Evolutionary conservation across 2,888 invertebrate genomes (phyloP), one percentile per base, ranked within the genome.

Genomic region (Torymus tubicola): DNA sequence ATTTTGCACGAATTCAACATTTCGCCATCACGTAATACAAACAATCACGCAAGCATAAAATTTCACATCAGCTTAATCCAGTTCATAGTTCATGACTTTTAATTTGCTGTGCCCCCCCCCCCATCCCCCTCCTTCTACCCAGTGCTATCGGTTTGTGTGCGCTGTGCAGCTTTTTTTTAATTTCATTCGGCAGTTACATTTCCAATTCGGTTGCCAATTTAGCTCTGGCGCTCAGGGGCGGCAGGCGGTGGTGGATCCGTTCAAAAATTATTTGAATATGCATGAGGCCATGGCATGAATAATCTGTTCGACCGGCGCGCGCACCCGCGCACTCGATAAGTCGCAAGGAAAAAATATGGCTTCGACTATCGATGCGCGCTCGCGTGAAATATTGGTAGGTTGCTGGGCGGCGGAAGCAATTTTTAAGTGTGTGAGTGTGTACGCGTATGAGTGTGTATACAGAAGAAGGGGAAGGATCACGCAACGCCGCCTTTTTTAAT

Each of bases 201-300:
- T 67, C 80, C 75, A 76, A 80, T 71, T 71, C 75, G 71, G 67
- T 80, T 63, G 67, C 71, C 75, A 80, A 80, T 71, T 76, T 60
- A 80, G 52, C 31, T 42, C 10, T 42, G 42, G 42, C 42, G 42
- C 42, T 42, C 42, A 42, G 42, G 42, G 42, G 42, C 42, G 42
- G 14, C 16, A 14, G 14, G 53, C 18, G 0, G 63, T 50, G 14
- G 64, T 71, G 24, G 75, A 76, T 71, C 64, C 61, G 63, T 24
- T 76, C 71, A 76, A 77, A 80, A 74, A 81, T 74, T 57, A 63
- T 68, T 77, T 77, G 68, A 77, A 81, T 81, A 81, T 81, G 76
- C 31, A 80, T 76, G 71, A 80, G 80, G 5, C 68, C 13, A 42
- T 50, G n/a, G 74, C 64, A 77, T 72, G 76, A 72, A 77, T 81